Evolutionary conservation across 2,888 invertebrate species (phyloP).

Genomic region (Dynastes maya): DNA sequence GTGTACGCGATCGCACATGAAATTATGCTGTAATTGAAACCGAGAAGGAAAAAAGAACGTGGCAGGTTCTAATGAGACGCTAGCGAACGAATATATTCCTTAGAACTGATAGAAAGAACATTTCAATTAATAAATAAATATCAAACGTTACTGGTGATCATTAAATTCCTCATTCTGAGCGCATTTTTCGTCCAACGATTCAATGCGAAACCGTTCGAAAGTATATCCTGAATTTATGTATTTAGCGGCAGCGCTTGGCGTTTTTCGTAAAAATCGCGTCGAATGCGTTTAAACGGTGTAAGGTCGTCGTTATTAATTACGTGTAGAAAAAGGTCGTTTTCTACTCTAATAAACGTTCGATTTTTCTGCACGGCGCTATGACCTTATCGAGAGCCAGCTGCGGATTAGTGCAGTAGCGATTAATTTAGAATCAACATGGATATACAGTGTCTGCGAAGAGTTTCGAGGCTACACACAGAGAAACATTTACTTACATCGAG

Average conservation of each 20-base stretch:
- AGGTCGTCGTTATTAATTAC: slow-evolving; percentile 58
- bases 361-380: slow-evolving; percentile 30
- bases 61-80: neutral
- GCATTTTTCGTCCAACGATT: slow-evolving; percentile 23
- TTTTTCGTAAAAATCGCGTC: slow-evolving; percentile 56
- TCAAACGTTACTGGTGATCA: neutral
- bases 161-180: slow-evolving; percentile 31
- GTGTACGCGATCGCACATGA: neutral
- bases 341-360: slow-evolving; percentile 54
- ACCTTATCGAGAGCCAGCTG: slow-evolving; percentile 6
- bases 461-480: too few species aligned
- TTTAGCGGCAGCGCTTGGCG: slow-evolving; percentile 44
- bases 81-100: slow-evolving; percentile 28
- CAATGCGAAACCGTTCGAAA: slow-evolving; percentile 55
- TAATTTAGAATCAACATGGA: neutral
- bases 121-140: slow-evolving; percentile 39
- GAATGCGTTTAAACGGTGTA: slow-evolving; percentile 38
- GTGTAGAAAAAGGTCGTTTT: slow-evolving; percentile 56
- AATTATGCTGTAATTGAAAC: slow-evolving; percentile 17
- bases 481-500: too few species aligned
- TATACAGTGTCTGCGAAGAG: neutral
- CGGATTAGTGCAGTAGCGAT: neutral
- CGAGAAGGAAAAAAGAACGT: neutral
- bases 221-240: slow-evolving; percentile 60
- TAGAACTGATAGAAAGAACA: neutral